Percentiles rank a stretch among this genome's conserved stretches.
Evolutionary conservation across 2,888 invertebrate species (phyloP).

Genomic region (Drosophila longiperda): DNA sequence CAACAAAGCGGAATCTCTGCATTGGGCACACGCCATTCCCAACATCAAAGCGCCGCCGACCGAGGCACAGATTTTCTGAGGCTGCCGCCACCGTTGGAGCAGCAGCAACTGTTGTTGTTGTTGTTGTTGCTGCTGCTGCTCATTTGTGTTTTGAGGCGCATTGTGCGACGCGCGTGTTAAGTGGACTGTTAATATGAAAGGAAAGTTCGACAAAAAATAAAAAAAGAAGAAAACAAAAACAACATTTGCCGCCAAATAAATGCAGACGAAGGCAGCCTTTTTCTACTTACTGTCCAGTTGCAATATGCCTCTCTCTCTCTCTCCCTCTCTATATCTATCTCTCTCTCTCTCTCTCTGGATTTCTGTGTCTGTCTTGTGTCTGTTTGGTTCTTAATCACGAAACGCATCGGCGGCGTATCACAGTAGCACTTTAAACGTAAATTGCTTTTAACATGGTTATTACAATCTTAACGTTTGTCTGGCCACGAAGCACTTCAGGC

Average conservation of each 20-base stretch:
- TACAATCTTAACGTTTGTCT: constrained; percentile 81
- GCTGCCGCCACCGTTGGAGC: constrained; percentile 83
- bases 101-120: constrained; percentile 34
- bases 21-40: constrained; percentile 85
- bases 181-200: constrained; percentile 83
- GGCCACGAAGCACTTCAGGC: constrained; percentile 77
- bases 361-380: constrained; percentile 36
- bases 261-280: constrained; percentile 41
- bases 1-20: constrained; percentile 85
- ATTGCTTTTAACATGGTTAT: constrained; percentile 84
- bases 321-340: constrained; percentile 2
- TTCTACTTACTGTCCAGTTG: constrained; percentile 40
- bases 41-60: constrained; percentile 85
- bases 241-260: constrained; percentile 78
- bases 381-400: constrained; percentile 76
- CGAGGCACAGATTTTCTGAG: constrained; percentile 84
- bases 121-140: constrained; percentile 56
- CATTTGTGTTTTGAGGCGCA: constrained; percentile 80
- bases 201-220: constrained; percentile 67
- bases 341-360: constrained; percentile 17
- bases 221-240: constrained; percentile 18
- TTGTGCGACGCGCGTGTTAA: constrained; percentile 82
- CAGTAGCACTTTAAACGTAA: constrained; percentile 84
- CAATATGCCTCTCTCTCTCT: constrained; percentile 2
- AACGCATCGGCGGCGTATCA: constrained; percentile 83